Base-by-base conservation (phyloP, 2,888 invertebrate species). In the Nemotelus nigrinus region DNA sequence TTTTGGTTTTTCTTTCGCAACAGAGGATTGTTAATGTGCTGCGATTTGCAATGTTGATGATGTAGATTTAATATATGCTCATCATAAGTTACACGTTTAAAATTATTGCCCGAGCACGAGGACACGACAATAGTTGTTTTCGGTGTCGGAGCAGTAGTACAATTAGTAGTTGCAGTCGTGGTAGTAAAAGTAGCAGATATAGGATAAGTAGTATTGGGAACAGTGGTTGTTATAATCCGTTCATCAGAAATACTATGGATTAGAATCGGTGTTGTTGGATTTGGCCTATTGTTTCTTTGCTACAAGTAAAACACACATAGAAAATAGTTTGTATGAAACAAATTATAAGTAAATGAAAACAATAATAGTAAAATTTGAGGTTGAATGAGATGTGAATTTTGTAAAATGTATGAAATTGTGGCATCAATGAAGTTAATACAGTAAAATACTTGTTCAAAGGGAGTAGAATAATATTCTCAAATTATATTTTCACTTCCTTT, bases 241-340 rank as follows among this genome's bases (percentile, higher is more conserved):
- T 86, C 88, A 86, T 89, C 89, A 83, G 86, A 86, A 82, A 70
- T 70, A 70, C 70, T 70, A 74, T 89, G 89, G 82, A 89, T 87
- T 81, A 89, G 88, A 39, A 88, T 87, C 58, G 74, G 70, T 43
- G 75, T 68, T 81, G 89, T 88, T 79, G 76, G 82, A 81, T 81
- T 81, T 80, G 74, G 82, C 81, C 76, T 84, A 82, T 81, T 82
- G 78, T 79, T 75, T 78, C 77, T 79, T 70, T 72, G 78, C 81
- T 81, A 80, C 77, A 80, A 80, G 78, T 70, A 77, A 76, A 78
- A 79, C 57, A 68, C 57, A 77, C 68, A 74, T 50, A 63, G 25
- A 58, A 74, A 60, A 72, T 43, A 74, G 43, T 47, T 72, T 44
- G 39, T 57, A 47, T 45, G 72, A 58, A 39, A 43, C 39, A 72